phyloP scores from a whole-genome alignment of 2,797 vertebrate genomes.

The Prionace glauca region DNA sequence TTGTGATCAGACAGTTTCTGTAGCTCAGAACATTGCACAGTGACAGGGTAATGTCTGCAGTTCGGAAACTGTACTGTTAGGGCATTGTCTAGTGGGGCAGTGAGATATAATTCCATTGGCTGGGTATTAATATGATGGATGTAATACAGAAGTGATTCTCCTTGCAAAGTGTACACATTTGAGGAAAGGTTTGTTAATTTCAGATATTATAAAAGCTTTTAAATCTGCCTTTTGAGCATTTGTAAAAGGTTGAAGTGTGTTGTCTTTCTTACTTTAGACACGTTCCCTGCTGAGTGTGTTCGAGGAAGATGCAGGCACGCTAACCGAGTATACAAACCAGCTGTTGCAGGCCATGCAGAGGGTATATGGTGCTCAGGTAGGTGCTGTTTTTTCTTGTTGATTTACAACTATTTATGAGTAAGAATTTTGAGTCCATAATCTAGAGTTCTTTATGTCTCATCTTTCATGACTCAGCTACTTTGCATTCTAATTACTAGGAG shows the following conservation, averaged over 20 bases:
- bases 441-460: background rate
- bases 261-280: slow-evolving; percentile 62
- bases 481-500: background rate
- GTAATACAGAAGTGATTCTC: background rate
- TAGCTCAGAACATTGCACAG: background rate
- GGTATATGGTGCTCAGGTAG: slow-evolving; percentile 94
- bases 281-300: slow-evolving; percentile 95
- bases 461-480: background rate
- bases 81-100: background rate
- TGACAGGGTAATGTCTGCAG: background rate
- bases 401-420: no score
- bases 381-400: background rate
- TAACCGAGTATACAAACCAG: slow-evolving; percentile 93
- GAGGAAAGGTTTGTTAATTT: no score
- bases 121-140: slow-evolving; percentile 36
- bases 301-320: slow-evolving; percentile 92
- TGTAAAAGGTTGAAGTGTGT: background rate
- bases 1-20: background rate
- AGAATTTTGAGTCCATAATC: background rate
- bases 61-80: background rate
- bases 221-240: slow-evolving; percentile 19
- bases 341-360: slow-evolving; percentile 93
- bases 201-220: slow-evolving; percentile 32
- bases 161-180: background rate
- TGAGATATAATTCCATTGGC: background rate